phyloP scores from a whole-genome alignment of 2,113 vertebrate genomes.

The Heteronetta atricapilla region DNA sequence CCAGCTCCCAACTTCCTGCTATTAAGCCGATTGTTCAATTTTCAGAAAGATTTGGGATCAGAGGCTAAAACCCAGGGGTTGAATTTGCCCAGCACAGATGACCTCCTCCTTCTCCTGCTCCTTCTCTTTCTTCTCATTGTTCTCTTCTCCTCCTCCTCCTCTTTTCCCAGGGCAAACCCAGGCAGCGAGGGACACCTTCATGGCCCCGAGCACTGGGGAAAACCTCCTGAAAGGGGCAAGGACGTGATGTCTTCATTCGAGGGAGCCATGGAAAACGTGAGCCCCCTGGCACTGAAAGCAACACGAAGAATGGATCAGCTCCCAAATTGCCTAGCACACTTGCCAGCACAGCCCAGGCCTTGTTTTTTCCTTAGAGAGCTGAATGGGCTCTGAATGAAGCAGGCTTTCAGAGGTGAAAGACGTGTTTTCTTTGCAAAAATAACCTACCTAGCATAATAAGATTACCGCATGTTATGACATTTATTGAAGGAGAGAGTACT shows the following conservation, averaged over 20 bases:
- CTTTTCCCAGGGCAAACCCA: not conserved
- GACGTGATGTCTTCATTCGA: not conserved
- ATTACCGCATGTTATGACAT: not conserved
- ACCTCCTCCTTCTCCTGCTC: not conserved
- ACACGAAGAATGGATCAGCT: not conserved
- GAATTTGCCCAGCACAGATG: not conserved
- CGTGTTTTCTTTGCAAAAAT: not conserved
- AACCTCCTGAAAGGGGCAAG: not conserved
- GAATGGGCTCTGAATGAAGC: not conserved
- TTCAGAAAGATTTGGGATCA: constrained; percentile 40
- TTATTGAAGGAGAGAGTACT: not conserved
- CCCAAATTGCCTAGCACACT: not conserved
- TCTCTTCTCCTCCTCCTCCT: not conserved
- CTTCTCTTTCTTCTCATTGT: not conserved
- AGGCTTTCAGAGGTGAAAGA: not conserved
- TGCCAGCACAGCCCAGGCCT: not conserved
- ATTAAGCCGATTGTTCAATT: constrained; percentile 53
- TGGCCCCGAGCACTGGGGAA: not conserved
- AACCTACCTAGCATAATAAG: not conserved
- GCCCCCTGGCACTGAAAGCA: not conserved
- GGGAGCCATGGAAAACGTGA: not conserved
- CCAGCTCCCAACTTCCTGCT: constrained; percentile 49
- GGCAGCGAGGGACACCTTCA: not conserved
- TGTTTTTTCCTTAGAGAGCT: not conserved
- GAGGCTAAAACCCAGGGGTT: not conserved